Evolutionary conservation across 2,113 vertebrate species (phyloP).

Genomic region (Etia nguti): DNA sequence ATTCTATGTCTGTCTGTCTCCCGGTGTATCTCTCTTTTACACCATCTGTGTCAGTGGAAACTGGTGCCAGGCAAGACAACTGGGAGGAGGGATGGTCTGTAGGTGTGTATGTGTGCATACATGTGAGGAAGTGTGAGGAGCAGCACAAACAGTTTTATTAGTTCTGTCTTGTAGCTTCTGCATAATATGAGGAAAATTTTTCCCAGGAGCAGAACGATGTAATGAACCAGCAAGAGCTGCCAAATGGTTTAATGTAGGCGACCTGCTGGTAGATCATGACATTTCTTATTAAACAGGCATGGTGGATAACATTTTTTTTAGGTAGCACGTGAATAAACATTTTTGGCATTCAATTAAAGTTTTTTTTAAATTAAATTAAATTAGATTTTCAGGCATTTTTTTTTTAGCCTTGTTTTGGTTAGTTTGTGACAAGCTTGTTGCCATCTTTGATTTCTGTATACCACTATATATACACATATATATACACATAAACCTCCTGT

Average conservation of each 20-base stretch:
- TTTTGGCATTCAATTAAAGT: accelerated
- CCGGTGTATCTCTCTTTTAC: background rate
- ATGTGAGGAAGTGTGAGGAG: background rate
- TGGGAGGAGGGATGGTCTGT: background rate
- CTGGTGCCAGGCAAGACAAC: slow-evolving; percentile 39
- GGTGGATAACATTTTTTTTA: background rate
- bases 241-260: background rate
- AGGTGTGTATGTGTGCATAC: background rate
- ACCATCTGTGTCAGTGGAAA: slow-evolving; percentile 43
- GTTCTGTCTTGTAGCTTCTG: background rate
- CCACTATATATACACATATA: too few relatives aligned
- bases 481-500: background rate
- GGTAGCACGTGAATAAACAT: background rate
- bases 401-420: background rate
- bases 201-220: background rate
- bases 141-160: background rate
- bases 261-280: background rate
- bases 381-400: background rate
- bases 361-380: accelerated
- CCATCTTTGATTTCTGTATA: background rate
- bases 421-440: background rate
- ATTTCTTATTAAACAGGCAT: background rate
- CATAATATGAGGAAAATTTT: background rate
- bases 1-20: background rate
- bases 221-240: background rate